Conservation (phyloP, 2,888 invertebrate genomes). For the Hemaris fuciformis region DNA sequence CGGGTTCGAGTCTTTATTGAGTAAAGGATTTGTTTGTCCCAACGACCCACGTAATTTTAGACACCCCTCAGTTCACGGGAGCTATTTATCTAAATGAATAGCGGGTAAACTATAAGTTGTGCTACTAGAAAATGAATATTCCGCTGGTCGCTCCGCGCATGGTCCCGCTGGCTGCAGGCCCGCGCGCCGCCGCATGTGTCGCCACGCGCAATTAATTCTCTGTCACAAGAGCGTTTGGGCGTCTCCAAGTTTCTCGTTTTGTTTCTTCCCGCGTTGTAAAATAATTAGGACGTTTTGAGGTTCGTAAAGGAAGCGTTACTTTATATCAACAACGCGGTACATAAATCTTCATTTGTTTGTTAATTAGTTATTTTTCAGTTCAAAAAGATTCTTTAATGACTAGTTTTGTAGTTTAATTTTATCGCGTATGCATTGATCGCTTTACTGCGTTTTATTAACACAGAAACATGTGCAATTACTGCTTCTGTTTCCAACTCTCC, state of each 20-base stretch:
- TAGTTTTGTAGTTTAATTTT: slow-evolving; percentile 36
- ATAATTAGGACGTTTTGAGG: slow-evolving; percentile 82
- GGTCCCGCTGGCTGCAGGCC: slow-evolving; percentile 22
- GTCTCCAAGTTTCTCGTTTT: slow-evolving; percentile 74
- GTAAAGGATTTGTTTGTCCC: too few species aligned
- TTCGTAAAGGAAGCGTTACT: slow-evolving; percentile 80
- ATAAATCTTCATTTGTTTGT: slow-evolving; percentile 78
- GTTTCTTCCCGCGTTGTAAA: slow-evolving; percentile 70
- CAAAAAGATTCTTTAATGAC: slow-evolving; percentile 42
- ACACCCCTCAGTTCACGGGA: too few species aligned
- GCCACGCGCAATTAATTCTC: slow-evolving; percentile 80
- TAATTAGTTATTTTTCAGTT: slow-evolving; percentile 61
- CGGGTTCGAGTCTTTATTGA: too few species aligned
- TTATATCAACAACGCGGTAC: slow-evolving; percentile 80
- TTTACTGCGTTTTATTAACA: background rate
- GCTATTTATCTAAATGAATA: too few species aligned
- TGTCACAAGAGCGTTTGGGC: slow-evolving; percentile 81
- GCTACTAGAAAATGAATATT: too few species aligned
- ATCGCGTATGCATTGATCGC: background rate
- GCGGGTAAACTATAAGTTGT: too few species aligned
- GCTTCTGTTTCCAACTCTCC: background rate
- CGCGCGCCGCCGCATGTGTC: slow-evolving; percentile 64
- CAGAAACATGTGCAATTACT: background rate
- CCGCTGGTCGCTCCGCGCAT: slow-evolving; percentile 15
- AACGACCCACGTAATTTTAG: too few species aligned